Evolutionary conservation across 92 coral and sea anemone genomes (phyloP).

Genomic region (Desmophyllum pertusum): DNA sequence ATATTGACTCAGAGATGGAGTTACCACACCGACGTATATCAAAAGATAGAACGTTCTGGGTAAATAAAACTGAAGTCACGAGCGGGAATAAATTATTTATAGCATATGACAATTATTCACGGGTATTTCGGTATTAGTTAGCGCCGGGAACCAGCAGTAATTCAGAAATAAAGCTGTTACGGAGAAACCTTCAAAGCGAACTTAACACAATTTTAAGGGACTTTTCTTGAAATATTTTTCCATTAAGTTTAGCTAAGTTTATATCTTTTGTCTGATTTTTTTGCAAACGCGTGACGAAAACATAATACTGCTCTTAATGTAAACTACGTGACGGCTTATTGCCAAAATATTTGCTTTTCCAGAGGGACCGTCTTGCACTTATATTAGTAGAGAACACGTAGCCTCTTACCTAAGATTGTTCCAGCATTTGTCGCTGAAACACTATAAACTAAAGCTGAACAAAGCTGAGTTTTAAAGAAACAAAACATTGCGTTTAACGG

Average conservation of each 20-base stretch:
- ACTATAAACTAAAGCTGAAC: conserved; percentile 15
- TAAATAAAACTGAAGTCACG: neutral
- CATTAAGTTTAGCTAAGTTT: neutral
- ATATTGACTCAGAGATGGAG: neutral
- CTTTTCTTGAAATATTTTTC: neutral
- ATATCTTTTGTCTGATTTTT: neutral
- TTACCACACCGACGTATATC: neutral
- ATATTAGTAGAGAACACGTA: conserved; percentile 35
- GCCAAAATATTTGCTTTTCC: conserved; percentile 36
- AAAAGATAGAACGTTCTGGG: conserved; percentile 15
- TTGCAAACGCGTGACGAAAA: conserved; percentile 14
- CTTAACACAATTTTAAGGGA: neutral
- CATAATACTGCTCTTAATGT: neutral
- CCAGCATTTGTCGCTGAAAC: neutral
- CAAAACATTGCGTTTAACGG: neutral
- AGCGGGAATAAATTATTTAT: neutral
- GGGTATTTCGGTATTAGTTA: neutral
- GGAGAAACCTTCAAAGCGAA: neutral
- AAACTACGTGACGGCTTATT: conserved; percentile 24
- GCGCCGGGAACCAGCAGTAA: neutral
- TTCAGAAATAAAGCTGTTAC: neutral
- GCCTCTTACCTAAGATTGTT: conserved; percentile 1
- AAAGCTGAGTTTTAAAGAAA: neutral
- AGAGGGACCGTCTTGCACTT: neutral
- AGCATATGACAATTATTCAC: neutral